A percentile compares a stretch with the other conserved stretches of the same genome.
phyloP scores from a whole-genome alignment of 2,888 invertebrate genomes.

The Lordiphosa fenestrarum region DNA sequence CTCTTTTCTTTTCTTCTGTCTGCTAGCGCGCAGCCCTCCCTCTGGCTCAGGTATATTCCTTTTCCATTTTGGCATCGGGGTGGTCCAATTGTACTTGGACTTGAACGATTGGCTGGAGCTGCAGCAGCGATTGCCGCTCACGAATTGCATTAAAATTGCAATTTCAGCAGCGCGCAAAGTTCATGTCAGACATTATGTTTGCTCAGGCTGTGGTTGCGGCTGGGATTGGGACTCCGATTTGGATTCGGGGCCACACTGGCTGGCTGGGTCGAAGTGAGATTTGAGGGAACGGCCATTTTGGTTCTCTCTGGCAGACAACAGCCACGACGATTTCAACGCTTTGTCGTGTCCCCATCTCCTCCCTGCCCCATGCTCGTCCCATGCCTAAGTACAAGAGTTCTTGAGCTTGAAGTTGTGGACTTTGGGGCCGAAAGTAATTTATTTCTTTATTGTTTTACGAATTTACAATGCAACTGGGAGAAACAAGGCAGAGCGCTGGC shows the following conservation, averaged over 20 bases:
- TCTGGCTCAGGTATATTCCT: conserved; percentile 5
- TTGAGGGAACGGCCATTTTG: conserved; percentile 41
- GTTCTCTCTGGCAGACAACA: conserved; percentile 56
- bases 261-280: conserved; percentile 23
- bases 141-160: conserved; percentile 79
- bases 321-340: conserved; percentile 78
- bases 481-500: conserved; percentile 61
- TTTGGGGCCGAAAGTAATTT: conserved; percentile 78
- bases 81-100: conserved; percentile 75
- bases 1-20: background rate
- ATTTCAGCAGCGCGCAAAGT: conserved; percentile 77
- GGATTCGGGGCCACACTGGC: conserved; percentile 40
- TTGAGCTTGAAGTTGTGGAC: conserved; percentile 56
- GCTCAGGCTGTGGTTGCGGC: conserved; percentile 13
- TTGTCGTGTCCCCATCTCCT: conserved; percentile 67
- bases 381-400: conserved; percentile 59
- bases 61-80: conserved; percentile 45
- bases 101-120: conserved; percentile 63
- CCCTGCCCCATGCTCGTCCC: conserved; percentile 11
- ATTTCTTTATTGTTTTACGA: conserved; percentile 80
- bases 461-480: conserved; percentile 73
- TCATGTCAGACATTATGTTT: conserved; percentile 77
- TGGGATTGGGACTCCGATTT: conserved; percentile 7
- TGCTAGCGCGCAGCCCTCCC: conserved; percentile 21
- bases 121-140: conserved; percentile 55